These are phyloP conservation scores for Sarcophaga carnaria DNA, from an alignment of 2,888 invertebrate genomes.

Conservation along the genomic window DNA sequence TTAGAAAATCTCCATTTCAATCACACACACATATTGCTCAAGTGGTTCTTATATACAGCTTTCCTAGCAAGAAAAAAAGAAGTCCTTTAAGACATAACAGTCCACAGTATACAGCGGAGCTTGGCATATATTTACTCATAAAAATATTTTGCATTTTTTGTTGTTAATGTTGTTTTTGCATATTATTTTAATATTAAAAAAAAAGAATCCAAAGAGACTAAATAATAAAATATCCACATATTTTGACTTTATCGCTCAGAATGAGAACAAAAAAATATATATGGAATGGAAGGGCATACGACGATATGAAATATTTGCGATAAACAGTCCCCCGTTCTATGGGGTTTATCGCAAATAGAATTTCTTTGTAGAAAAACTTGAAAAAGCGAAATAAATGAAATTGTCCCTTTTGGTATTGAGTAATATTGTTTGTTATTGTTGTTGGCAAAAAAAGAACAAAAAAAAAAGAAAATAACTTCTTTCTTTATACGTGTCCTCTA, in stretches of 20 bases:
- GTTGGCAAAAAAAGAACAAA: no score
- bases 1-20: no score
- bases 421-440: conserved; percentile 13
- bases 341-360: conserved; percentile 52
- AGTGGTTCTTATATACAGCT: no score
- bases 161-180: conserved; percentile 61
- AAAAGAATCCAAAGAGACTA: conserved; percentile 4
- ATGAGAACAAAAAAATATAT: no score
- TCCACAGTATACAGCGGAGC: no score
- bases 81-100: no score
- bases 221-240: conserved; percentile 24
- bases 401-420: conserved; percentile 61
- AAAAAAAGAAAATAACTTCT: conserved; percentile 26
- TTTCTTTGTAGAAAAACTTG: conserved; percentile 6
- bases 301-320: conserved; percentile 41
- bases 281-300: no score
- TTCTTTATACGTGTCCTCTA: conserved; percentile 31
- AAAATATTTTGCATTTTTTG: no score
- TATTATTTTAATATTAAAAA: conserved; percentile 60
- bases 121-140: no score
- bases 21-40: no score
- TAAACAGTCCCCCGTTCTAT: conserved; percentile 46
- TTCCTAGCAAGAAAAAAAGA: no score
- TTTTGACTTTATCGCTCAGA: no score
- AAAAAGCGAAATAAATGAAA: conserved; percentile 28